These are phyloP conservation scores for Ditula angustiorana DNA, from an alignment of 2,888 invertebrate genomes.

Conservation along the genomic window DNA sequence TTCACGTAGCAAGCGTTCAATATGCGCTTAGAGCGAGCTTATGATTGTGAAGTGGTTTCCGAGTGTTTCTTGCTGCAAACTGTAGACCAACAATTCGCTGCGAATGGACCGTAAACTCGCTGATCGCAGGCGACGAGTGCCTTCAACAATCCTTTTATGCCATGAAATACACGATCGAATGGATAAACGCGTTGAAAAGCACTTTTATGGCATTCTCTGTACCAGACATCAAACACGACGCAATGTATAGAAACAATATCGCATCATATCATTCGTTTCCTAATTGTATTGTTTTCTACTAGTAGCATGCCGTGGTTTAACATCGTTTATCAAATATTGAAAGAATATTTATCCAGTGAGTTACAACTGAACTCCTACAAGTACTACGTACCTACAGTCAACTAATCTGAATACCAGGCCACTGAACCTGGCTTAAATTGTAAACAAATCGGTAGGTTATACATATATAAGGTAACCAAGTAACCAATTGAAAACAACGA, in stretches of 20 bases:
- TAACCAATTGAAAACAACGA: background rate
- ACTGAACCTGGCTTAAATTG: too few species aligned
- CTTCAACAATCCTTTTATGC: conserved; percentile 58
- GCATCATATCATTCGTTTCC: background rate
- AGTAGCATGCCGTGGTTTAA: background rate
- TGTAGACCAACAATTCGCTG: conserved; percentile 50
- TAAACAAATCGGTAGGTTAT: too few species aligned
- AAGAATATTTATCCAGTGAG: too few species aligned
- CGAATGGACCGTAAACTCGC: conserved; percentile 57
- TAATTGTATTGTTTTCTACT: background rate
- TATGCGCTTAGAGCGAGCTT: background rate
- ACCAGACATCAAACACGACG: conserved; percentile 17
- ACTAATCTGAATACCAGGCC: too few species aligned
- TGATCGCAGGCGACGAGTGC: conserved; percentile 56
- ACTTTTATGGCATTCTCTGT: conserved; percentile 49
- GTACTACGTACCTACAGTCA: too few species aligned
- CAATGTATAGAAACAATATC: conserved; percentile 16
- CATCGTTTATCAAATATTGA: background rate
- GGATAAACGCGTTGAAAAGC: conserved; percentile 51
- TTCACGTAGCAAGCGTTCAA: background rate
- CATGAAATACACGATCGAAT: conserved; percentile 50
- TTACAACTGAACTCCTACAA: too few species aligned
- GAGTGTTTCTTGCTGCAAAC: conserved; percentile 46
- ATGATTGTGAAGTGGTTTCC: background rate
- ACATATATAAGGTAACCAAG: too few species aligned